These are phyloP conservation scores for Hydra vulgaris DNA, from an alignment of 30 jellyfish, hydroid and myxozoan species.

Conservation along the genomic window DNA sequence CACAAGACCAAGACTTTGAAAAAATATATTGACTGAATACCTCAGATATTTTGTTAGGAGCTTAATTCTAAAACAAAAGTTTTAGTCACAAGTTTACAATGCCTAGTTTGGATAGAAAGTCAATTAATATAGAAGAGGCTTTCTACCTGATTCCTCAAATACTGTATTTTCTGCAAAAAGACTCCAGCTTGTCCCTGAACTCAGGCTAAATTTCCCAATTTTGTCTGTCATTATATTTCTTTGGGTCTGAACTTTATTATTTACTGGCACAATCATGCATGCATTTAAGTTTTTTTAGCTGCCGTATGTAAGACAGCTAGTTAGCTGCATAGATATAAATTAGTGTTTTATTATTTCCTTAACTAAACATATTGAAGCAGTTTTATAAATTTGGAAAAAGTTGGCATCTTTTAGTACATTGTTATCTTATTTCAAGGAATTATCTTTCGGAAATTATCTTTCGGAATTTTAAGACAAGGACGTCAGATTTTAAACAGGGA, in stretches of 20 bases:
- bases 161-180: constrained; percentile 85
- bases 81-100: no score
- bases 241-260: neutral
- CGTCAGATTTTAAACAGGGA: neutral
- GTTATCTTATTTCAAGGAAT: neutral
- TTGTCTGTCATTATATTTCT: constrained; percentile 55
- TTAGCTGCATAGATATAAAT: neutral
- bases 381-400: neutral
- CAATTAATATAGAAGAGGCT: neutral
- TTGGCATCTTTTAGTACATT: neutral
- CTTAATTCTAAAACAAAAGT: no score
- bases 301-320: neutral
- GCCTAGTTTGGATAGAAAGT: neutral
- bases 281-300: neutral
- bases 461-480: neutral
- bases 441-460: neutral
- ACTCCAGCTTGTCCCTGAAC: constrained; percentile 88
- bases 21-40: no score
- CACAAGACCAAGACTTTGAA: no score
- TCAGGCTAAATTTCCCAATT: constrained; percentile 64
- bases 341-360: neutral
- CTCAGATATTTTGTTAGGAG: no score
- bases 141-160: constrained; percentile 62
- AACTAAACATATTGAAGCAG: neutral
- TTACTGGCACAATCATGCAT: neutral